A percentile compares a stretch with the other conserved stretches of the same genome.
These are phyloP conservation scores for Laterallus jamaicensis DNA, from an alignment of 2,113 vertebrate species.

Conservation along the genomic window DNA sequence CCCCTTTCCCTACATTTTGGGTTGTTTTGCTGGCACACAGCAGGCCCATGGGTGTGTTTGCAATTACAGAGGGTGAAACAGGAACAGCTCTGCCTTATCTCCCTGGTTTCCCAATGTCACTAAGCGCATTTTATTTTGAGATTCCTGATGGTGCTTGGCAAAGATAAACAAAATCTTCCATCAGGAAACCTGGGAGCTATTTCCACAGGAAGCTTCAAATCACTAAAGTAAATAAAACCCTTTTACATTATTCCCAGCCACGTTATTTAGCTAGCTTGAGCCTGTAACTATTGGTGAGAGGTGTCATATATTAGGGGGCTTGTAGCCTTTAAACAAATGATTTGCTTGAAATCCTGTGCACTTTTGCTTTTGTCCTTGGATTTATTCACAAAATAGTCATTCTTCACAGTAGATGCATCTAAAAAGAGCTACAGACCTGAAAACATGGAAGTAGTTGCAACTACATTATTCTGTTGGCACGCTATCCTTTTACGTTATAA, in stretches of 20 bases:
- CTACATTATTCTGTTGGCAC: slow-evolving; percentile 18
- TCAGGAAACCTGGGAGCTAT: slow-evolving; percentile 98
- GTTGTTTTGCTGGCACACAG: slow-evolving; percentile 73
- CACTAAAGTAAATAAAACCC: slow-evolving; percentile 97
- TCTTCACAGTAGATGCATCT: background rate
- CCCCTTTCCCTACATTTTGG: slow-evolving; percentile 63
- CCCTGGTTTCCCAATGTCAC: slow-evolving; percentile 83
- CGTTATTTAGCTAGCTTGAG: slow-evolving; percentile 55
- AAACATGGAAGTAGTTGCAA: slow-evolving; percentile 18
- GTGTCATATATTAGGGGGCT: slow-evolving; percentile 45
- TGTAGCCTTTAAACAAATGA: background rate
- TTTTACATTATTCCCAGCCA: slow-evolving; percentile 74
- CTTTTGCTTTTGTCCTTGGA: background rate
- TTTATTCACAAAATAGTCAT: background rate
- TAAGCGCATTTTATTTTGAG: slow-evolving; percentile 96
- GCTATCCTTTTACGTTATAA: slow-evolving; percentile 15
- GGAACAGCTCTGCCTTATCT: slow-evolving; percentile 94
- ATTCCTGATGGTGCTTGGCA: slow-evolving; percentile 96
- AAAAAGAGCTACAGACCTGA: slow-evolving; percentile 38
- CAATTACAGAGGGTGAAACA: slow-evolving; percentile 84
- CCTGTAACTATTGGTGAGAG: slow-evolving; percentile 47
- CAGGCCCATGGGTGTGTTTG: slow-evolving; percentile 79
- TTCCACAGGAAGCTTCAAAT: slow-evolving; percentile 99
- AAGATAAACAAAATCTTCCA: slow-evolving; percentile 99
- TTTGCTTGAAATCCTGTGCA: background rate